phyloP scores from a whole-genome alignment of 1,140 invertebrate species.

The Paramacrobiotus metropolitanus region DNA sequence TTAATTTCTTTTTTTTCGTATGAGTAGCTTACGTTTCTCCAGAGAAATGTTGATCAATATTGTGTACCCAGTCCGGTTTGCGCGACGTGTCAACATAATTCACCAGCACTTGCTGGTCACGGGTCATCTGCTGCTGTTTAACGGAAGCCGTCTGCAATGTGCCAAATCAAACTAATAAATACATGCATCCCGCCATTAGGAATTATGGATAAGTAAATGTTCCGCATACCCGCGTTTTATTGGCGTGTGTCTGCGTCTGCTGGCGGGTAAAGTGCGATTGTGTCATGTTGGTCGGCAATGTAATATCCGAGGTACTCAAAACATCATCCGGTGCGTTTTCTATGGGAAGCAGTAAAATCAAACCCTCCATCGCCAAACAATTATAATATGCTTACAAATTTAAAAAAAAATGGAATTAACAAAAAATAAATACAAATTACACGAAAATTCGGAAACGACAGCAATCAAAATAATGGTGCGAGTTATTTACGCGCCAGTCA shows the following conservation, averaged over 20 bases:
- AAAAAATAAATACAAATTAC: no score
- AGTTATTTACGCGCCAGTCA: no score
- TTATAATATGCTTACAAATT: no score
- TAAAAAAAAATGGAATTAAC: no score
- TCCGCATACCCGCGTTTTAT: no score
- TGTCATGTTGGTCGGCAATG: neutral
- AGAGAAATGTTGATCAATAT: neutral
- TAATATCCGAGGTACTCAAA: neutral
- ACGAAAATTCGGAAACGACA: no score
- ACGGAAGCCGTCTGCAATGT: neutral
- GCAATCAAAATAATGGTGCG: no score
- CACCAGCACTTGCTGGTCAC: neutral
- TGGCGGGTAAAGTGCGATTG: no score
- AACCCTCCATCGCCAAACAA: no score
- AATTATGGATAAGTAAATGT: neutral
- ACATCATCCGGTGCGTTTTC: neutral
- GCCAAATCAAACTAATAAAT: neutral
- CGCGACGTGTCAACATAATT: neutral
- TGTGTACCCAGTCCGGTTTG: constrained; percentile 1
- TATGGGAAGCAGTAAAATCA: neutral
- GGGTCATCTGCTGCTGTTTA: neutral
- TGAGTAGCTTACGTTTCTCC: neutral
- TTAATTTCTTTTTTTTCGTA: neutral
- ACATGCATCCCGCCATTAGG: neutral
- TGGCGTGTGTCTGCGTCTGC: no score